Base-by-base conservation (phyloP, 1,140 invertebrate species). In the Maniola jurtina region DNA sequence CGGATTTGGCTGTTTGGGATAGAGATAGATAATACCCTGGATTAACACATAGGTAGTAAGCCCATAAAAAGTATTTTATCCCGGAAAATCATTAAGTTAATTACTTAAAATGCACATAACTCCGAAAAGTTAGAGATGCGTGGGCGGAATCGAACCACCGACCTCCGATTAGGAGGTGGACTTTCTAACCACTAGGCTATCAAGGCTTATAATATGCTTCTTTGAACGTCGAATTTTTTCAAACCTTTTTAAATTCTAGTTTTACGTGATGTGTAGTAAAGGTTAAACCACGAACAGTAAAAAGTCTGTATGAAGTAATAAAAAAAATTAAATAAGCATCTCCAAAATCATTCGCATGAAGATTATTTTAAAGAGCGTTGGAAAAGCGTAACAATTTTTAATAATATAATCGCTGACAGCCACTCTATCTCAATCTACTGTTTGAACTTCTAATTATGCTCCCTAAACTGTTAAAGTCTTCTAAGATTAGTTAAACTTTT, bases 301-400 rank as follows among this genome's bases (percentile, higher is more conserved):
- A 25, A 25, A 25, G 25, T 25, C 1, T 25, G 25, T 25, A 2
- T 25, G 4, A 25, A 25, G 25, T 25, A 25, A 25, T 58, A 58
- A 35, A 58, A 58, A n/a, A 14, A 36, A 13, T 36, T n/a, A 57
- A 57, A 57, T 13, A 11, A 57, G 5, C n/a, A 15, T 25, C 25
- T 55, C 33, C 34, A 11, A 55, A 55, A 55, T 55, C 52, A n/a
- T 55, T 55, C 52, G 52, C 52, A 55, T 55, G 52, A 55, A 55
- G 52, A 55, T 55, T 34, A 55, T 34, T 55, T 55, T 55, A 34
- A 16, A 55, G 34, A 55, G 52, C 52, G 52, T 55, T 55, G 33
- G 34, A 55, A 34, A 34, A 11, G 25, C 25, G 4, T n/a, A n/a
- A n/a, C n/a, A n/a, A n/a, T n/a, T 34, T n/a, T 55, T 25, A 55